Conservation (phyloP, 2,113 vertebrate species). For the Hyaena hyaena region DNA sequence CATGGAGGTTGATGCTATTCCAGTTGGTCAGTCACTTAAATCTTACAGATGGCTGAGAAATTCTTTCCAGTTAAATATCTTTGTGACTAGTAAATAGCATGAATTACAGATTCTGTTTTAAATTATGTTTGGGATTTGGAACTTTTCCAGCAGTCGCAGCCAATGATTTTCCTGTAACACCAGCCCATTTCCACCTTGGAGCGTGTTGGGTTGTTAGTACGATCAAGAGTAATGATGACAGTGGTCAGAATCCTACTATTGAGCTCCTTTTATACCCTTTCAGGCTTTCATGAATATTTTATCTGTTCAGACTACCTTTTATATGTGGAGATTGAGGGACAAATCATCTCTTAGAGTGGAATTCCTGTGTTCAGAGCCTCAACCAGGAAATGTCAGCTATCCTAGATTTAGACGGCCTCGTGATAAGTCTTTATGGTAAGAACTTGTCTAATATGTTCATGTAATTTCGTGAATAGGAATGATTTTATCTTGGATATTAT, state of each 20-base stretch:
- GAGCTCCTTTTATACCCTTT: conserved; percentile 9
- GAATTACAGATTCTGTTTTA: not conserved
- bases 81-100: not conserved
- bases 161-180: not conserved
- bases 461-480: conserved; percentile 18
- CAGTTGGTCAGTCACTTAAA: not conserved
- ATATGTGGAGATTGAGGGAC: not conserved
- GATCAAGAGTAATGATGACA: not conserved
- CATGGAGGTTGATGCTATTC: not conserved
- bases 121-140: not conserved
- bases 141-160: not conserved
- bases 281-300: conserved; percentile 38
- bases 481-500: conserved; percentile 54
- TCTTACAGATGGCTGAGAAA: conserved; percentile 6
- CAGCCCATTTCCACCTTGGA: not conserved
- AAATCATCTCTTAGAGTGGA: conserved; percentile 19
- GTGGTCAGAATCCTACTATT: not conserved
- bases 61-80: not conserved
- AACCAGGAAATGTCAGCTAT: conserved; percentile 29
- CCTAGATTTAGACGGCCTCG: not conserved
- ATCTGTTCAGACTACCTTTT: conserved; percentile 45
- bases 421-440: conserved; percentile 23
- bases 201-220: not conserved
- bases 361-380: conserved; percentile 43
- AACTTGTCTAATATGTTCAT: conserved; percentile 25